Conservation (phyloP, 1,140 invertebrate genomes). For the Drosophila kikkawai region DNA sequence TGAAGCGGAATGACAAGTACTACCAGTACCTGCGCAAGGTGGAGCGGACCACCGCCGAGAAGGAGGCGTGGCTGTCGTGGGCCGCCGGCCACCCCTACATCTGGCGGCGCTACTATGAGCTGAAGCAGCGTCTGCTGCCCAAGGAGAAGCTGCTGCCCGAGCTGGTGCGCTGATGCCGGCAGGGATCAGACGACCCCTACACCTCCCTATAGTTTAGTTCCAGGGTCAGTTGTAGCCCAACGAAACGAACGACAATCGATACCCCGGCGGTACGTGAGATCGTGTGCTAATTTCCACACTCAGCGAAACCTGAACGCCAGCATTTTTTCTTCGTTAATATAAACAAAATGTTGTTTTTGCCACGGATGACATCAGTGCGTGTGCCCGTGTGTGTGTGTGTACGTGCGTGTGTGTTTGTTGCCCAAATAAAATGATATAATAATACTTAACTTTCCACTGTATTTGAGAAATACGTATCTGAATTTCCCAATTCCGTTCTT, state of each 20-base stretch:
- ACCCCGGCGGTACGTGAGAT: conserved; percentile 53
- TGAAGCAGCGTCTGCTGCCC: conserved; percentile 65
- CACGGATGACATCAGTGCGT: conserved; percentile 37
- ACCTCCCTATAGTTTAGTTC: conserved; percentile 32
- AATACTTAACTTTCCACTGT: conserved; percentile 45
- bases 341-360: conserved; percentile 50
- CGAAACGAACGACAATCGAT: conserved; percentile 44
- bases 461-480: conserved; percentile 51
- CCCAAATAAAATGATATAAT: conserved; percentile 60
- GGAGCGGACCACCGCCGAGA: conserved; percentile 56
- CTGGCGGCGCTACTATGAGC: conserved; percentile 69
- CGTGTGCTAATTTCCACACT: conserved; percentile 44
- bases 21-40: conserved; percentile 74
- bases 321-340: conserved; percentile 37
- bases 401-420: conserved; percentile 30
- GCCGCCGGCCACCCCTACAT: conserved; percentile 69
- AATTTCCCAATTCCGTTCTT: conserved; percentile 37
- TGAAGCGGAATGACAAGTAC: conserved; percentile 75
- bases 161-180: conserved; percentile 63
- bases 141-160: conserved; percentile 76
- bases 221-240: conserved; percentile 26
- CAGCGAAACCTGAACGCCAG: conserved; percentile 27
- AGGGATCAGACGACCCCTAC: conserved; percentile 6
- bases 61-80: conserved; percentile 72
- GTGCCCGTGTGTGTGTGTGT: conserved; percentile 34